Conservation (phyloP, 1,140 invertebrate genomes). For the Ips typographus region DNA sequence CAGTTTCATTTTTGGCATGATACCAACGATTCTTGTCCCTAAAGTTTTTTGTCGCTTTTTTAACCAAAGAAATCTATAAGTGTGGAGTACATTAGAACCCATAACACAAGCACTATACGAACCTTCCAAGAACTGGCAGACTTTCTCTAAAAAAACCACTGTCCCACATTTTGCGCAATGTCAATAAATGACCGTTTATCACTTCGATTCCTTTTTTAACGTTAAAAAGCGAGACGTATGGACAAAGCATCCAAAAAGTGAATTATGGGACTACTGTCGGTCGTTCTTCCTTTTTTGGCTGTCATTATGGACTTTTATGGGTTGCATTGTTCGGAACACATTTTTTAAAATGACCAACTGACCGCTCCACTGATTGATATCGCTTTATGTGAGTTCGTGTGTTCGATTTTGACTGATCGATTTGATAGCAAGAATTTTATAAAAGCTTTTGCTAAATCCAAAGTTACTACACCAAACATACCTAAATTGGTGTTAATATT, state of each 20-base stretch:
- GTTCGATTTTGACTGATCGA: not conserved
- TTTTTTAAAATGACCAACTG: slow-evolving; percentile 14
- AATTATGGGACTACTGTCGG: slow-evolving; percentile 29
- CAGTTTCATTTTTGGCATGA: too few species aligned
- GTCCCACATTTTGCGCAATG: slow-evolving; percentile 13
- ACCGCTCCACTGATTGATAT: slow-evolving; percentile 8
- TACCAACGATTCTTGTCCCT: too few species aligned
- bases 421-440: not conserved
- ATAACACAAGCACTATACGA: too few species aligned
- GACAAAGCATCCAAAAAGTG: slow-evolving; percentile 12
- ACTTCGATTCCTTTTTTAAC: slow-evolving; percentile 20
- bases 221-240: slow-evolving; percentile 19
- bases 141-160: slow-evolving; percentile 10
- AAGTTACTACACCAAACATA: too few species aligned
- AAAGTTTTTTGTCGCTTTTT: too few species aligned
- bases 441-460: too few species aligned
- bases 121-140: slow-evolving; percentile 13
- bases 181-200: slow-evolving; percentile 22
- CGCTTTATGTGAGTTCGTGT: not conserved
- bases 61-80: too few species aligned
- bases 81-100: too few species aligned
- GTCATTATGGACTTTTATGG: slow-evolving; percentile 25
- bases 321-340: slow-evolving; percentile 12
- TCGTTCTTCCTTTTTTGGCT: slow-evolving; percentile 2
- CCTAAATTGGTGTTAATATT: too few species aligned